Conservation (phyloP, 2,113 vertebrate species). For the Nansenia antarctica region DNA sequence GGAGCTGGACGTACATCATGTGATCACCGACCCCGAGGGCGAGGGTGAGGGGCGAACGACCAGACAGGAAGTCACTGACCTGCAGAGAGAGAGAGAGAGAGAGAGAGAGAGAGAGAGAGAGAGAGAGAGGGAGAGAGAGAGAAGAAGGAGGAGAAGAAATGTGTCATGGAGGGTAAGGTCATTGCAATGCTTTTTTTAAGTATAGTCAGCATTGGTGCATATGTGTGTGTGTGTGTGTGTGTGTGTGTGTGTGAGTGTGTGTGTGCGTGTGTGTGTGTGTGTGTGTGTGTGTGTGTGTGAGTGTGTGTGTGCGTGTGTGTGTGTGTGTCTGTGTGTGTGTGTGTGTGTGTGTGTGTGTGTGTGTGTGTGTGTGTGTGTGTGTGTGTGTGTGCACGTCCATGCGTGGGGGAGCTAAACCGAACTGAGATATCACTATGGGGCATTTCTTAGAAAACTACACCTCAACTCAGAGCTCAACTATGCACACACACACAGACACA, state of each 20-base stretch:
- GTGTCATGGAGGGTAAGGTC: too few species aligned
- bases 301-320: too few species aligned
- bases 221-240: too few species aligned
- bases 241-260: too few species aligned
- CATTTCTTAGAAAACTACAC: neutral
- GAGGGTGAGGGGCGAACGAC: slow-evolving; percentile 87
- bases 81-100: slow-evolving; percentile 15
- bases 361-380: slow-evolving; percentile 1
- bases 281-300: too few species aligned
- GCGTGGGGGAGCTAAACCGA: neutral
- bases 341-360: too few species aligned
- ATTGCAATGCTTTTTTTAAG: too few species aligned
- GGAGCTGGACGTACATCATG: slow-evolving; percentile 95
- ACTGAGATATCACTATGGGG: neutral
- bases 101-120: slow-evolving; percentile 3
- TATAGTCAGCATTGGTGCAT: too few species aligned
- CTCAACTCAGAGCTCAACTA: slow-evolving; percentile 1
- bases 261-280: too few species aligned
- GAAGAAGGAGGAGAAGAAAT: too few species aligned
- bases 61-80: slow-evolving; percentile 67
- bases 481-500: neutral
- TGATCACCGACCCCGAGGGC: slow-evolving; percentile 90
- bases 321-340: too few species aligned
- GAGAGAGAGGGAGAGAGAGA: too few species aligned
- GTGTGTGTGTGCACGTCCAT: neutral